phyloP scores from a whole-genome alignment of 1,140 invertebrate genomes.

The Ceratosolen solmsi region DNA sequence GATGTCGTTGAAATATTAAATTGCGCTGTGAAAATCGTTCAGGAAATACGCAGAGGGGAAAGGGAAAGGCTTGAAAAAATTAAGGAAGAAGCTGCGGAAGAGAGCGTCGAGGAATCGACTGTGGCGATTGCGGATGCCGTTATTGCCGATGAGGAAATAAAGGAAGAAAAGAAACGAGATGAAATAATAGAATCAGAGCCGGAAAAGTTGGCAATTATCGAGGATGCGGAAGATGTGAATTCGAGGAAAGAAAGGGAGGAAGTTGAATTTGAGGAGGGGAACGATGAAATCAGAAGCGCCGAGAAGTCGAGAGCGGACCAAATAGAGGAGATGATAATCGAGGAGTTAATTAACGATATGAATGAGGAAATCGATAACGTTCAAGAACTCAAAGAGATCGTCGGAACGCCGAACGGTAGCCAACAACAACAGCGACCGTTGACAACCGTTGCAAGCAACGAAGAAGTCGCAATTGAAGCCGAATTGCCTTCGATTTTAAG shows the following conservation, averaged over 20 bases:
- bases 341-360: slow-evolving; percentile 43
- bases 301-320: slow-evolving; percentile 21
- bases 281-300: slow-evolving; percentile 21
- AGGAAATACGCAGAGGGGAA: slow-evolving; percentile 30
- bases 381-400: slow-evolving; percentile 47
- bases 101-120: background rate
- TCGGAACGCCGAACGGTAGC: background rate
- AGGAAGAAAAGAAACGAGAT: background rate
- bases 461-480: background rate
- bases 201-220: background rate
- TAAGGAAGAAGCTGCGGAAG: slow-evolving; percentile 32
- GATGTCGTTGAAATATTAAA: slow-evolving; percentile 50
- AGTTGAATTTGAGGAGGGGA: slow-evolving; percentile 14
- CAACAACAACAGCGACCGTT: background rate
- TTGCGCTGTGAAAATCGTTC: slow-evolving; percentile 30
- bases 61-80: slow-evolving; percentile 46
- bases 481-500: too few species aligned
- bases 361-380: slow-evolving; percentile 43
- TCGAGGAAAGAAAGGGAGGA: slow-evolving; percentile 2
- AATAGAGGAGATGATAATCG: slow-evolving; percentile 47
- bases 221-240: background rate
- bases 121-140: background rate
- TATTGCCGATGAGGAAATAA: background rate
- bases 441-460: background rate
- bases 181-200: background rate